Conservation (phyloP, 2,888 invertebrate species). For the Nomada ruficornis region DNA sequence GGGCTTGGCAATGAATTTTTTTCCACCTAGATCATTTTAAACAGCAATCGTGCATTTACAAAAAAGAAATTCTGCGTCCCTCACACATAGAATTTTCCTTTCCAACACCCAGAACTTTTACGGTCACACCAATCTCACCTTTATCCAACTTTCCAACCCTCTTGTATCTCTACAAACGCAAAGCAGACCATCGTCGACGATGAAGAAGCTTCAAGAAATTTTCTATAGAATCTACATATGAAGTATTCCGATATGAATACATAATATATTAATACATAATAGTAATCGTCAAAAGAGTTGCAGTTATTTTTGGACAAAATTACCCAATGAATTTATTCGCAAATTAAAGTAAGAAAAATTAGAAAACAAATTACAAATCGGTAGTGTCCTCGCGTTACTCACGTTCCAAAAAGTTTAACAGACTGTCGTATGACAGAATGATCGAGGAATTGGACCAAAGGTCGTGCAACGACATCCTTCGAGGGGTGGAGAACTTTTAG, state of each 20-base stretch:
- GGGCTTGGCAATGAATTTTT: not conserved
- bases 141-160: constrained; percentile 13
- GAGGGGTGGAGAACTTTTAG: constrained; percentile 37
- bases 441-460: constrained; percentile 30
- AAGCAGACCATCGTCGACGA: not conserved
- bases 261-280: not conserved
- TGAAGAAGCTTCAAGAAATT: constrained; percentile 14
- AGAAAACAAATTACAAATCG: not conserved
- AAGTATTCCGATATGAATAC: not conserved
- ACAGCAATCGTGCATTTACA: not conserved
- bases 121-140: not conserved
- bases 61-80: not conserved
- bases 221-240: not conserved
- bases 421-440: constrained; percentile 8
- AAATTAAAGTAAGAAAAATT: not conserved
- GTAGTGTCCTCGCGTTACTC: constrained; percentile 41
- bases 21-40: not conserved
- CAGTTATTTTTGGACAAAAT: not conserved
- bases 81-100: not conserved
- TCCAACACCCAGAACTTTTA: not conserved
- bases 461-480: constrained; percentile 27
- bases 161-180: not conserved
- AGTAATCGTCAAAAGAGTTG: not conserved
- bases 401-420: constrained; percentile 48
- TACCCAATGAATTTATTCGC: not conserved